Evolutionary conservation across 2,113 vertebrate genomes (phyloP), one percentile per base, ranked within the genome.

Genomic region (Panthera uncia): DNA sequence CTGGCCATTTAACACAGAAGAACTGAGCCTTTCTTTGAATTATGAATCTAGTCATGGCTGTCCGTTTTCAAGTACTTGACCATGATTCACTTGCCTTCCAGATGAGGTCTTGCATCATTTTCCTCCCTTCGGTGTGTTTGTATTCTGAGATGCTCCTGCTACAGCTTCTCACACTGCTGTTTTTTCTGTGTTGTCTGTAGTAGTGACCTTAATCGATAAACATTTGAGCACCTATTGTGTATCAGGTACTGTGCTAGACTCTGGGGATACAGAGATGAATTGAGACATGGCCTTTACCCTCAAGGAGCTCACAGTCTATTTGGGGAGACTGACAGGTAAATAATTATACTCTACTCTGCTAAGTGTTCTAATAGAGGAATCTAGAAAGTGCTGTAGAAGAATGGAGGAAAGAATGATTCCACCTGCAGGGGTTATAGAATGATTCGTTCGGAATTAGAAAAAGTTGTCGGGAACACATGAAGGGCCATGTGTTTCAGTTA

Each of bases 231-330:
- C 97, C 89, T 92, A n/a, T 96, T 96, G 68, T 97, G 50, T 96
- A 90, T 98, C 92, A 97, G 94, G 97, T 96, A 97, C 92, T 95
- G 55, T 98, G 92, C 94, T 96, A 98, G 95, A 92, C 63, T 97
- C 92, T 91, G 95, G 89, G 96, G 89, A 82, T 97, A 96, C 68
- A 98, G 94, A 93, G 78, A 84, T 95, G 95, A 97, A 93, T 92
- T 97, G 92, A 97, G 92, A 96, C 89, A 92, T 95, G 89, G 45
- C 89, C 83, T 98, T 97, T 97, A 96, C 63, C 92, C 94, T 97
- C 96, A 97, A 92, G 92, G 92, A 97, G 63, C 74, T 96, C 95
- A 89, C 91, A 97, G 94, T 96, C 95, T 96, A 69, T 97, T 74
- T 63, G 73, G 86, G 95, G 95, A 96, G 79, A 95, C 74, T 69